A percentile compares a stretch with the other conserved stretches of the same genome.
Conservation (phyloP, 2,113 vertebrate genomes). For the Australoheros scitulus region DNA sequence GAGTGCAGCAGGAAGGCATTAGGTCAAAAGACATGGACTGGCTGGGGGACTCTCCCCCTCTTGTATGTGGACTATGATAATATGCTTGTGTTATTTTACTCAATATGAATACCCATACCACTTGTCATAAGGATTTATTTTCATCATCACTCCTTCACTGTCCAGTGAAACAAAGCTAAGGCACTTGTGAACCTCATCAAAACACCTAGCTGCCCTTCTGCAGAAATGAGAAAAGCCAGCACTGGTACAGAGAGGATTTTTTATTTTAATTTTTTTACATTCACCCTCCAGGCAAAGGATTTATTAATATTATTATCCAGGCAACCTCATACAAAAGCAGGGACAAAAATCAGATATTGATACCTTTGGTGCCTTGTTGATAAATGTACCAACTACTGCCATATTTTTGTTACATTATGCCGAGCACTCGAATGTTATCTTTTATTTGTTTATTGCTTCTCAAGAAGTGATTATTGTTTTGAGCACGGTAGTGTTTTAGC, state of each 20-base stretch:
- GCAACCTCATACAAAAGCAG: slow-evolving; percentile 77
- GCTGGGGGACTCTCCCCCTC: slow-evolving; percentile 4
- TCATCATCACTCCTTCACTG: slow-evolving; percentile 58
- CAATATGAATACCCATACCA: slow-evolving; percentile 61
- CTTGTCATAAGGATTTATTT: slow-evolving; percentile 60
- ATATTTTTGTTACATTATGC: slow-evolving; percentile 88
- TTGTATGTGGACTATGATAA: slow-evolving; percentile 65
- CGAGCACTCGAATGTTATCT: slow-evolving; percentile 82
- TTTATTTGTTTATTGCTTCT: slow-evolving; percentile 88
- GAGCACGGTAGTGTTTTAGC: slow-evolving; percentile 95
- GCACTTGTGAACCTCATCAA: slow-evolving; percentile 57
- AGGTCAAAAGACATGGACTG: slow-evolving; percentile 37
- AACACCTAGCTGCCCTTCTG: slow-evolving; percentile 54
- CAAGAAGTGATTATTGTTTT: slow-evolving; percentile 87
- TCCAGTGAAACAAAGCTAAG: slow-evolving; percentile 67
- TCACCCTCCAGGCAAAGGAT: slow-evolving; percentile 62
- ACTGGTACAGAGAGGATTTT: slow-evolving; percentile 67
- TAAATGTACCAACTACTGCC: slow-evolving; percentile 87
- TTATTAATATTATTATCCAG: slow-evolving; percentile 67
- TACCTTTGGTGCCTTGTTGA: slow-evolving; percentile 89
- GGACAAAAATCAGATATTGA: slow-evolving; percentile 76
- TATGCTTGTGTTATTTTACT: slow-evolving; percentile 74
- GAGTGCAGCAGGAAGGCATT: slow-evolving; percentile 27
- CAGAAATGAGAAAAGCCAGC: slow-evolving; percentile 46
- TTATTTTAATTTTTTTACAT: slow-evolving; percentile 51